Conservation (phyloP, 2,888 invertebrate species). For the Lithosia quadra region DNA sequence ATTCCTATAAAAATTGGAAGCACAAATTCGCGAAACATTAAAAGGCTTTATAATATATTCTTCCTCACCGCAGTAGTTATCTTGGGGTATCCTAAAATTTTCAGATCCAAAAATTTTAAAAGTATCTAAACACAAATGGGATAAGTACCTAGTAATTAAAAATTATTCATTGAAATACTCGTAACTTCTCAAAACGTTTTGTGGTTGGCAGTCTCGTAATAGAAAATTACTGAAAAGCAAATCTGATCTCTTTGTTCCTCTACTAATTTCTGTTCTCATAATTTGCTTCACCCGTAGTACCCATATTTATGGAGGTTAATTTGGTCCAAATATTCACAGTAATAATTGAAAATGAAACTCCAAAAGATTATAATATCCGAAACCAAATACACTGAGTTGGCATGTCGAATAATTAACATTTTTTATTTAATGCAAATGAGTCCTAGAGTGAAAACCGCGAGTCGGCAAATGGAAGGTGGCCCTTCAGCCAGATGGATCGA, state of each 20-base stretch:
- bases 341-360: background rate
- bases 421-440: too few relatives aligned
- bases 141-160: background rate
- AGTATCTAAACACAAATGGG: too few relatives aligned
- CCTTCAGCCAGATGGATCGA: too few relatives aligned
- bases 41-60: background rate
- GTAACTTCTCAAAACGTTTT: background rate
- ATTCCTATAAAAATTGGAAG: background rate
- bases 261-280: background rate
- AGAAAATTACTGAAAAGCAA: background rate
- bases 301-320: background rate
- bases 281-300: background rate
- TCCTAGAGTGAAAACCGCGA: too few relatives aligned
- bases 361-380: background rate
- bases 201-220: constrained; percentile 1
- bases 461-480: too few relatives aligned
- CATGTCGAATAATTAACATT: too few relatives aligned
- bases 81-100: background rate
- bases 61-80: background rate
- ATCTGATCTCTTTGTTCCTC: background rate
- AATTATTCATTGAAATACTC: background rate
- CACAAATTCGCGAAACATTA: background rate
- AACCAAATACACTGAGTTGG: background rate
- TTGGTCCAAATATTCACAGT: background rate
- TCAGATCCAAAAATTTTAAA: too few relatives aligned